These are phyloP conservation scores for Cyanoderma ruficeps DNA, from an alignment of 2,113 vertebrate genomes.

Conservation along the genomic window DNA sequence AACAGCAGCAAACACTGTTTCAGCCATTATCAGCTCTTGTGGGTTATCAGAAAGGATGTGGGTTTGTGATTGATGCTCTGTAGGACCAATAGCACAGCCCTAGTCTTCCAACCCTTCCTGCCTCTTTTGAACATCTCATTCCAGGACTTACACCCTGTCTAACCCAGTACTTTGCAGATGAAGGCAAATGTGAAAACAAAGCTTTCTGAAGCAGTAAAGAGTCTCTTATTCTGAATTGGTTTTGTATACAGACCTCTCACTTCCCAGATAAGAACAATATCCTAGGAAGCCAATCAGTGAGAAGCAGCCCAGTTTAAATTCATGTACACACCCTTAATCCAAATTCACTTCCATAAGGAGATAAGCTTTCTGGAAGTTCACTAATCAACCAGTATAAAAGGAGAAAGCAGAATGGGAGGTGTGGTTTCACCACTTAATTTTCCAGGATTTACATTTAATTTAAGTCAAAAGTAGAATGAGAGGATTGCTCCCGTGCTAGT, in stretches of 20 bases:
- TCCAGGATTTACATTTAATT: not conserved
- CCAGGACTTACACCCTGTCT: not conserved
- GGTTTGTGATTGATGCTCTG: not conserved
- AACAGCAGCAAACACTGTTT: not conserved
- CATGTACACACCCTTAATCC: constrained; percentile 19
- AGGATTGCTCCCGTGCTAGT: not conserved
- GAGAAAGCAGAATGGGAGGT: not conserved
- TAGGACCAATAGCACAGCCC: not conserved
- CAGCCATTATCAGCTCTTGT: not conserved
- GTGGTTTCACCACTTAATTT: not conserved
- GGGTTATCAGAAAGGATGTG: not conserved
- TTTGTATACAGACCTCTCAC: not conserved
- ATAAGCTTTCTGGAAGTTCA: constrained; percentile 26
- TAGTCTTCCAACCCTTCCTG: not conserved
- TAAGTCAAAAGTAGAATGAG: not conserved
- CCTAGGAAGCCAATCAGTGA: not conserved
- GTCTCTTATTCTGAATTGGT: not conserved
- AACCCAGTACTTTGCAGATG: not conserved
- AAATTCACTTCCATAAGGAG: constrained; percentile 24
- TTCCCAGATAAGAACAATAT: not conserved
- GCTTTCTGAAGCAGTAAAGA: not conserved
- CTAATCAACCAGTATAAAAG: not conserved
- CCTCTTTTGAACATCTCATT: not conserved
- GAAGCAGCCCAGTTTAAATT: not conserved
- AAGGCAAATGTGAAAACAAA: not conserved